These are phyloP conservation scores for Theristicus caerulescens DNA, from an alignment of 2,113 vertebrate species.

Conservation along the genomic window DNA sequence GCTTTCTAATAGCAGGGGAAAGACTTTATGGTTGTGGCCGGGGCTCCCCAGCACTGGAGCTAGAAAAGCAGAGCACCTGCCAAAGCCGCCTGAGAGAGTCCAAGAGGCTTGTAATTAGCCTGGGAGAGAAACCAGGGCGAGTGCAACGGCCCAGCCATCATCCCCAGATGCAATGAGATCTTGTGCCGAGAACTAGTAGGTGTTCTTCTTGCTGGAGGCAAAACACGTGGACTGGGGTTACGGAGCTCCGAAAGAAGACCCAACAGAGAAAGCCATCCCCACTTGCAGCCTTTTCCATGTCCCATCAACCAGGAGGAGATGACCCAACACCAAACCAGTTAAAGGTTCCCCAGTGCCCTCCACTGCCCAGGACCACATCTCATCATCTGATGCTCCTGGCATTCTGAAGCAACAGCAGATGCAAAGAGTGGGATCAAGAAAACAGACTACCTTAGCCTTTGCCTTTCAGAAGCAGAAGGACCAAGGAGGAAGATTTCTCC, in stretches of 20 bases:
- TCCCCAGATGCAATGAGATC: not conserved
- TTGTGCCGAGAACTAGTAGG: not conserved
- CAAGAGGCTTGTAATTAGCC: not conserved
- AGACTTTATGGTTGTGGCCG: not conserved
- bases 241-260: not conserved
- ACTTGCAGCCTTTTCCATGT: not conserved
- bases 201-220: not conserved
- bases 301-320: not conserved
- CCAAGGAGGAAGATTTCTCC: not conserved
- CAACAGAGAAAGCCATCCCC: not conserved
- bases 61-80: constrained; percentile 8
- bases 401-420: not conserved
- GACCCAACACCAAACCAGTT: not conserved
- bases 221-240: fast-evolving
- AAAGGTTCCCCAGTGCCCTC: not conserved
- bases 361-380: not conserved
- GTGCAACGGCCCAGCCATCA: fast-evolving
- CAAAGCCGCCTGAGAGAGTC: constrained; percentile 17
- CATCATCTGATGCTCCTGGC: not conserved
- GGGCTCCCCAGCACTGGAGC: not conserved
- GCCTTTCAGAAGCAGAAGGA: not conserved
- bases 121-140: not conserved
- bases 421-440: not conserved
- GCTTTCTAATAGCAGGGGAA: not conserved
- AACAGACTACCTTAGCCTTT: not conserved